Evolutionary conservation across 2,888 invertebrate species (phyloP).

Genomic region (Hermaeophaga mercurialis): DNA sequence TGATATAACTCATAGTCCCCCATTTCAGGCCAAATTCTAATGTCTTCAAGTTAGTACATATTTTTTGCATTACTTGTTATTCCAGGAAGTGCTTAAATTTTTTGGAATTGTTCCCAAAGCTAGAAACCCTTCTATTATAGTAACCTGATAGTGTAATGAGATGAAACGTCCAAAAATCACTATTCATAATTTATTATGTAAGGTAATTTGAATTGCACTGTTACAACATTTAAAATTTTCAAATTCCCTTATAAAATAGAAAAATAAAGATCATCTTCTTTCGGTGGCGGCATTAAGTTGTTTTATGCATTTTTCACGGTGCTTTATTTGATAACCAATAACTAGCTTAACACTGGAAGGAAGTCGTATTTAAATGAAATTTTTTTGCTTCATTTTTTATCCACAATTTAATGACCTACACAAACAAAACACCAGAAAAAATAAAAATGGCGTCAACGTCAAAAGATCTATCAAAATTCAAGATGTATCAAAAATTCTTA

Average conservation of each 20-base stretch:
- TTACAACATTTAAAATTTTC: constrained; percentile 3
- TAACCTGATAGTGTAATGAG: not conserved
- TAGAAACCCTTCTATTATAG: constrained; percentile 4
- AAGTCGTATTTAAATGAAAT: constrained; percentile 5
- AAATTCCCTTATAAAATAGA: not conserved
- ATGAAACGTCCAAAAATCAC: constrained; percentile 32
- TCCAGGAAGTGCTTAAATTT: constrained; percentile 9
- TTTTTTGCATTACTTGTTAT: constrained; percentile 39
- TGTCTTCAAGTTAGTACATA: constrained; percentile 34
- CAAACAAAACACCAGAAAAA: constrained; percentile 49
- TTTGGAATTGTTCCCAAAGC: constrained; percentile 7
- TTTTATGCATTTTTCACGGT: constrained; percentile 6
- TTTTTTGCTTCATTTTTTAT: constrained; percentile 25
- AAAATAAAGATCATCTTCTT: constrained; percentile 22
- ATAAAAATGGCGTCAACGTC: constrained; percentile 49
- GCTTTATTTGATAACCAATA: not conserved
- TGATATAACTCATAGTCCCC: constrained; percentile 56
- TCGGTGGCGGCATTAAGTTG: constrained; percentile 16
- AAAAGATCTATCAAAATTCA: constrained; percentile 18
- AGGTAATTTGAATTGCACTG: constrained; percentile 9
- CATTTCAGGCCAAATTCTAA: constrained; percentile 50
- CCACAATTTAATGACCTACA: constrained; percentile 27
- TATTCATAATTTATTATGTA: constrained; percentile 27
- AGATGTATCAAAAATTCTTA: constrained; percentile 4
- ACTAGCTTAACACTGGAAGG: constrained; percentile 10